Percentiles rank a stretch among this genome's conserved stretches.
Conservation (phyloP, 2,797 vertebrate species). For the Melanotaenia trifasciata region DNA sequence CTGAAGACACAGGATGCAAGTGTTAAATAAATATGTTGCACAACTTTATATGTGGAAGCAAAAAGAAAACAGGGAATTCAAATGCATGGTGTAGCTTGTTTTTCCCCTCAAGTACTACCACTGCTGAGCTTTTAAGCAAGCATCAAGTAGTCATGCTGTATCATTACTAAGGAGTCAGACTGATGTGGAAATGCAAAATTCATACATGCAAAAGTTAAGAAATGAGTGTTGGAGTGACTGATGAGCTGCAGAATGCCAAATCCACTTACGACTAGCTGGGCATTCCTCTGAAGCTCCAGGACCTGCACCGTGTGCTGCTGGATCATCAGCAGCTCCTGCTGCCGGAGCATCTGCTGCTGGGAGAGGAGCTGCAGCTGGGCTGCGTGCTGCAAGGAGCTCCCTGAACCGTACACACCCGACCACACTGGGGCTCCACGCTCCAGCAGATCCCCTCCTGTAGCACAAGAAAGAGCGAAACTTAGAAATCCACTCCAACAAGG, state of each 20-base stretch:
- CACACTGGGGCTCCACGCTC: slow-evolving; percentile 92
- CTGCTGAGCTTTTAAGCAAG: neutral
- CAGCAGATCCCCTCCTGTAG: slow-evolving; percentile 89
- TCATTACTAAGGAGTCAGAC: neutral
- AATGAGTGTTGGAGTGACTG: neutral
- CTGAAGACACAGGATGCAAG: slow-evolving; percentile 14
- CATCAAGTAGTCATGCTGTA: neutral
- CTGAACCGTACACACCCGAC: slow-evolving; percentile 90
- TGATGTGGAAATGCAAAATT: neutral
- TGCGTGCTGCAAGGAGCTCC: slow-evolving; percentile 93
- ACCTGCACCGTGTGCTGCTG: slow-evolving; percentile 97
- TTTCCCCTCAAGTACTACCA: neutral
- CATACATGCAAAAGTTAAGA: neutral
- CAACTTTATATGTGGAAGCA: neutral
- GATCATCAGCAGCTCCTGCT: slow-evolving; percentile 96
- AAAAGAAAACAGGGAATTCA: neutral
- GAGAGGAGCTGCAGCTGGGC: slow-evolving; percentile 98
- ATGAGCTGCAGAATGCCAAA: neutral
- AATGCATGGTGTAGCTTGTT: neutral
- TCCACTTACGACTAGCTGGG: slow-evolving; percentile 90
- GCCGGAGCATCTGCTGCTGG: slow-evolving; percentile 95
- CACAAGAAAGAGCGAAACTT: neutral
- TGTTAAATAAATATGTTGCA: neutral
- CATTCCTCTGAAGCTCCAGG: slow-evolving; percentile 93
- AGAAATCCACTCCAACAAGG: neutral